These are phyloP conservation scores for Chascanopsetta lugubris DNA, from an alignment of 2,113 vertebrate species.

Conservation along the genomic window DNA sequence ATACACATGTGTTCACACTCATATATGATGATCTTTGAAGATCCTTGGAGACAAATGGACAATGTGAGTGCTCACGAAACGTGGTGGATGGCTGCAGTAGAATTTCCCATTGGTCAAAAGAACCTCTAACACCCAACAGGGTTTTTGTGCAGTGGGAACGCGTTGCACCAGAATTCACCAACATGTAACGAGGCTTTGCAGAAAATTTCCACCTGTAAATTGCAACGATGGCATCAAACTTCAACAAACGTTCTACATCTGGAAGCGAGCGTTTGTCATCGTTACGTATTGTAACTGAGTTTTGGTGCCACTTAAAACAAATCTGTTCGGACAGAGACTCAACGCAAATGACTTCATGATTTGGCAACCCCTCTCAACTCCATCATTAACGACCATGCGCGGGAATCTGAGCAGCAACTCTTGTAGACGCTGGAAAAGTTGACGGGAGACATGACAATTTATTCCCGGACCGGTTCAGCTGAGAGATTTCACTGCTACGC, in stretches of 20 bases:
- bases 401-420: background rate
- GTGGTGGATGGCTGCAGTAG: too few relatives aligned
- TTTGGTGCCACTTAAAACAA: background rate
- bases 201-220: background rate
- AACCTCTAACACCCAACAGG: too few relatives aligned
- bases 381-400: background rate
- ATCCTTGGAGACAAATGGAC: background rate
- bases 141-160: too few relatives aligned
- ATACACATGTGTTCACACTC: background rate
- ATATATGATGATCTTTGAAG: background rate
- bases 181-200: too few relatives aligned
- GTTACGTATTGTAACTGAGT: background rate
- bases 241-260: background rate
- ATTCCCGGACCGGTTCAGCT: background rate
- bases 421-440: background rate
- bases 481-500: background rate
- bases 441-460: background rate
- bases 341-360: background rate
- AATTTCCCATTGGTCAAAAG: too few relatives aligned
- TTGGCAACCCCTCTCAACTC: background rate
- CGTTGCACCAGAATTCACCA: too few relatives aligned
- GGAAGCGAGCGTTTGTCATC: background rate
- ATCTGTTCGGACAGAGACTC: background rate
- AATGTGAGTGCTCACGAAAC: too few relatives aligned
- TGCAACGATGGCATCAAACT: background rate